phyloP scores from a whole-genome alignment of 1,140 invertebrate genomes.

The Zaprionus taronus region DNA sequence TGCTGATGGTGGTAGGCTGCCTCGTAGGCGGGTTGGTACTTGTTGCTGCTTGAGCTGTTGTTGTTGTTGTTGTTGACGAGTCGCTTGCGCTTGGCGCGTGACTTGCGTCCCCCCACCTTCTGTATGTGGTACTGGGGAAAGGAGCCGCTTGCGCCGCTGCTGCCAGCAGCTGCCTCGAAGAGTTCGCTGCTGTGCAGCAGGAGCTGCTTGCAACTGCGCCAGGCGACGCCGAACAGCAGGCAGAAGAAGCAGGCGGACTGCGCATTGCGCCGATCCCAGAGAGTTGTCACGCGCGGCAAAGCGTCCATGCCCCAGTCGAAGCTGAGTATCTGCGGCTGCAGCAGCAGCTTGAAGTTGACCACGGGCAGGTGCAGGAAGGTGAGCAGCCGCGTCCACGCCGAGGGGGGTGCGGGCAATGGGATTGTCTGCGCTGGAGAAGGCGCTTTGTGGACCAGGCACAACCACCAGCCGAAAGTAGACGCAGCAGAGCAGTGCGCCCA shows the following conservation, averaged over 20 bases:
- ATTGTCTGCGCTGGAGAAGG: slow-evolving; percentile 95
- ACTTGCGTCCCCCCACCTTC: slow-evolving; percentile 66
- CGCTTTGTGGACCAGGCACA: slow-evolving; percentile 88
- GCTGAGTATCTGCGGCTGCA: slow-evolving; percentile 93
- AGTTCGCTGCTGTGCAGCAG: slow-evolving; percentile 24
- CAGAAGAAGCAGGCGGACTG: slow-evolving; percentile 90
- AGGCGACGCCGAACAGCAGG: slow-evolving; percentile 85
- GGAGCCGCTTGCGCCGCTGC: background rate
- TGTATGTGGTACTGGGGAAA: slow-evolving; percentile 74
- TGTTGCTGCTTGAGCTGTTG: slow-evolving; percentile 40
- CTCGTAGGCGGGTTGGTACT: slow-evolving; percentile 73
- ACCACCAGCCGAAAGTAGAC: slow-evolving; percentile 88
- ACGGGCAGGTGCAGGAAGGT: slow-evolving; percentile 95
- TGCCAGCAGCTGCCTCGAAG: slow-evolving; percentile 3
- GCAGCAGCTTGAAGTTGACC: slow-evolving; percentile 92
- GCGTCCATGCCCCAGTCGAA: slow-evolving; percentile 99
- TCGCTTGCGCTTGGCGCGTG: slow-evolving; percentile 77
- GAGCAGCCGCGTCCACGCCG: slow-evolving; percentile 89
- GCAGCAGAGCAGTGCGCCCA: slow-evolving; percentile 86
- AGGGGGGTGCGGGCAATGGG: slow-evolving; percentile 92
- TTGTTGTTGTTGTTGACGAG: slow-evolving; percentile 49
- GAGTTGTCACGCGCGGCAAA: slow-evolving; percentile 90
- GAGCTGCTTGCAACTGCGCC: slow-evolving; percentile 69
- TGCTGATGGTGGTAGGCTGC: slow-evolving; percentile 62
- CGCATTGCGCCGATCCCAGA: slow-evolving; percentile 91